These are phyloP conservation scores for Dasysyrphus albostriatus DNA, from an alignment of 2,888 invertebrate genomes.

Conservation along the genomic window DNA sequence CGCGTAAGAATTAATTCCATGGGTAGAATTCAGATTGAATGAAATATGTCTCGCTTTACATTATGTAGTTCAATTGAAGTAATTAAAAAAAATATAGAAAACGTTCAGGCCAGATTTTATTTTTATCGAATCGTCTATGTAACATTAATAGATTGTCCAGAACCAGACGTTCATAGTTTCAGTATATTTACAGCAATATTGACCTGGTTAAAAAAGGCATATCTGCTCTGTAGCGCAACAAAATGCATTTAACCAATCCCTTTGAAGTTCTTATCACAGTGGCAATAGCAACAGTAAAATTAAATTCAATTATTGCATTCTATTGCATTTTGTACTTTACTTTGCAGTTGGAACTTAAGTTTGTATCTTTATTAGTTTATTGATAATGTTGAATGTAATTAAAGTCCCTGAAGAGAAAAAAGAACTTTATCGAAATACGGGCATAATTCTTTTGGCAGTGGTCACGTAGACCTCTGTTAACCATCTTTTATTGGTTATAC, in stretches of 20 bases:
- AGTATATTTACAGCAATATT: not conserved
- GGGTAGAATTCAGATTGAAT: conserved; percentile 8
- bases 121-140: conserved; percentile 3
- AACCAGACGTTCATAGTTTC: not conserved
- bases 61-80: conserved; percentile 4
- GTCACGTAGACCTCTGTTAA: conserved; percentile 18
- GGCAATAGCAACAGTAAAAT: not conserved
- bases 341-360: not conserved
- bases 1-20: not conserved
- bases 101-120: conserved; percentile 1
- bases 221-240: not conserved
- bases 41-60: conserved; percentile 3
- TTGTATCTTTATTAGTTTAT: conserved; percentile 26
- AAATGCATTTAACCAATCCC: conserved; percentile 26
- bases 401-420: not conserved
- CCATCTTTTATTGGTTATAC: too few relatives aligned
- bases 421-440: not conserved
- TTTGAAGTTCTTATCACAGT: conserved; percentile 13
- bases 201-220: not conserved
- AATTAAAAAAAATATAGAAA: conserved; percentile 42
- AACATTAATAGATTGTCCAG: conserved; percentile 12
- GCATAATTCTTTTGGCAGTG: not conserved
- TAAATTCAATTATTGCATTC: conserved; percentile 9
- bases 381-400: not conserved
- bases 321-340: not conserved